Conservation (phyloP, 1,140 invertebrate species). For the roundworm (Caenorhabditis elegans) region WBcel235 BX284603.4:8020001-8020500, state of each 20-base stretch:
- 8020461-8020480: neutral
- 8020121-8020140: slow-evolving; percentile 37
- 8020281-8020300: neutral
- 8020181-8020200: slow-evolving; percentile 43
- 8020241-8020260: slow-evolving; percentile 15
- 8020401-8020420: neutral
- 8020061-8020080: slow-evolving; percentile 42
- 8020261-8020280: neutral
- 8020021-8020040: slow-evolving; percentile 45
- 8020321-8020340: neutral
- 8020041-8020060: slow-evolving; percentile 42
- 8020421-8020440: neutral
- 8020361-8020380: neutral
- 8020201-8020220: slow-evolving; percentile 26
- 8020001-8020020: slow-evolving; percentile 33
- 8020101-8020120: neutral
- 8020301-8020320: neutral
- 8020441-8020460: neutral
- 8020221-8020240: slow-evolving; percentile 27
- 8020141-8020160: slow-evolving; percentile 43
- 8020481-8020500: neutral
- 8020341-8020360: neutral
- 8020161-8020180: slow-evolving; percentile 38
- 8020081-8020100: slow-evolving; percentile 16
- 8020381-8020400: slow-evolving; percentile 4